Evolutionary conservation across 2,888 invertebrate species (phyloP).

Genomic region (Platynereis dumerilii): DNA sequence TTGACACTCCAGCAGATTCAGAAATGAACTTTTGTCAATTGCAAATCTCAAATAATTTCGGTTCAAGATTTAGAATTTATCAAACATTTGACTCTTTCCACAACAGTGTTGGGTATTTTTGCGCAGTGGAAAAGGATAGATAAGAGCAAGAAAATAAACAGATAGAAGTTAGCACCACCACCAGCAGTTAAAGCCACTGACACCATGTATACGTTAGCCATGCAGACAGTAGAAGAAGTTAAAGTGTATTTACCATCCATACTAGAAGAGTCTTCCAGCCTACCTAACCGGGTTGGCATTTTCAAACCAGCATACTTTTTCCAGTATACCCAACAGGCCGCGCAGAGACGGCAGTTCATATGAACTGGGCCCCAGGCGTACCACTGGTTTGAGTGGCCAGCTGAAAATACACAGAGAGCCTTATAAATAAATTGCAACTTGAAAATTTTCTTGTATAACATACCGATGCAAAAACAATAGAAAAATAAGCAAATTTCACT

Average conservation of each 20-base stretch:
- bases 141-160: not conserved
- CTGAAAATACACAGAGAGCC: constrained; percentile 39
- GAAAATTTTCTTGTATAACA: too few species aligned
- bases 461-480: not conserved
- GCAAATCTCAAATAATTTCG: too few species aligned
- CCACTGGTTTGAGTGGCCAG: constrained; percentile 80
- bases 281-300: constrained; percentile 60
- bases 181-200: too few species aligned
- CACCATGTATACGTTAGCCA: too few species aligned
- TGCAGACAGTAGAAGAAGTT: too few species aligned
- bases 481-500: not conserved
- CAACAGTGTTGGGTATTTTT: too few species aligned
- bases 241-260: constrained; percentile 1
- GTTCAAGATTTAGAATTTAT: too few species aligned
- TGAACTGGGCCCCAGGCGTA: constrained; percentile 95
- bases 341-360: constrained; percentile 91
- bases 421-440: not conserved
- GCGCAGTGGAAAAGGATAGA: not conserved
- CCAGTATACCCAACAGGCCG: constrained; percentile 96
- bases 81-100: too few species aligned
- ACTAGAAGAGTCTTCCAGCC: constrained; percentile 7
- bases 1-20: too few species aligned
- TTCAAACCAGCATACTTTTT: constrained; percentile 98
- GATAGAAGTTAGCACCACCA: not conserved
- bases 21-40: too few species aligned